A percentile compares a stretch with the other conserved stretches of the same genome.
Evolutionary conservation across 2,113 vertebrate genomes (phyloP).

Genomic region (Pelvicachromis taeniatus): DNA sequence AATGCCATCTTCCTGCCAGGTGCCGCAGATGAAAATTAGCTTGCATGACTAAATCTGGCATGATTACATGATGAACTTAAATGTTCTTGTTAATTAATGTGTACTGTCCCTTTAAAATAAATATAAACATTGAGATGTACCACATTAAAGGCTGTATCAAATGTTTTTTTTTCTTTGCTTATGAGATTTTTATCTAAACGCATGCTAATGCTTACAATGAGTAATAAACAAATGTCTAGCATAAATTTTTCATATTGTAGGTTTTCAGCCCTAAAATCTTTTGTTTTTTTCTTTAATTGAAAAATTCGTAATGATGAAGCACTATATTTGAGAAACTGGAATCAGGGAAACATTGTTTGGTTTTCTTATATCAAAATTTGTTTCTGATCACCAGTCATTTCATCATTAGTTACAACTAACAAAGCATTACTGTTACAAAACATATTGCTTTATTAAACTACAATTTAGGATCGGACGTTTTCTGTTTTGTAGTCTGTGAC

Average conservation of each 20-base stretch:
- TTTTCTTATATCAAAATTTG: neutral
- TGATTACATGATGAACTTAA: neutral
- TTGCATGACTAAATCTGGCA: neutral
- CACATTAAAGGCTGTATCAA: neutral
- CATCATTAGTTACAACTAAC: neutral
- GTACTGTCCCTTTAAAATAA: neutral
- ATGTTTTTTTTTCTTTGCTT: neutral
- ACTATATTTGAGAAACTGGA: neutral
- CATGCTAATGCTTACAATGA: neutral
- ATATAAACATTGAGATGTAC: neutral
- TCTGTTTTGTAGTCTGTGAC: slow-evolving; percentile 7
- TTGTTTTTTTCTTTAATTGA: no score
- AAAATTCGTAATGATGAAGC: neutral
- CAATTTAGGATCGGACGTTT: neutral
- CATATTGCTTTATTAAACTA: neutral
- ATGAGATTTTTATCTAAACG: neutral
- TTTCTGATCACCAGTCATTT: neutral
- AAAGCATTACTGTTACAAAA: neutral
- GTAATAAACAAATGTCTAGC: neutral
- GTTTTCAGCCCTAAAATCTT: neutral
- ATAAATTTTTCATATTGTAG: neutral
- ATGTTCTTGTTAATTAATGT: neutral
- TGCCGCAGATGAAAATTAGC: neutral
- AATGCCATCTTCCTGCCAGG: neutral
- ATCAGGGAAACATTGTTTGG: neutral